phyloP scores from a whole-genome alignment of 2,888 invertebrate species.

The Tachina grossa region DNA sequence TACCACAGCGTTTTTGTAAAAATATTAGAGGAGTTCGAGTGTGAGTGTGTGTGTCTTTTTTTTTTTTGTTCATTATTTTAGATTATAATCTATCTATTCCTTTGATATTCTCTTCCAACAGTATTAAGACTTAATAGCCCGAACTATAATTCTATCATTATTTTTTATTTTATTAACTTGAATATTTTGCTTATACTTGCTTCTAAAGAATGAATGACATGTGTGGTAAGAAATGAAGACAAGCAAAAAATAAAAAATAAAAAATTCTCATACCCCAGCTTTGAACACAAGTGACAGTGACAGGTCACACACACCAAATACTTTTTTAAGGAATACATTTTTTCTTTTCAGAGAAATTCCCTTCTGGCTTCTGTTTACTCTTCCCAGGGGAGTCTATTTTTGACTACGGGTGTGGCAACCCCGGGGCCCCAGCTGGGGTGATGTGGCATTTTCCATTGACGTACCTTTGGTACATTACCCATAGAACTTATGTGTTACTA shows the following conservation, averaged over 20 bases:
- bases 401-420: too few relatives aligned
- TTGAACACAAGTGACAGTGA: conserved; percentile 14
- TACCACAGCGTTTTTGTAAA: not conserved
- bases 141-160: conserved; percentile 8
- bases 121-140: conserved; percentile 3
- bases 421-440: too few relatives aligned
- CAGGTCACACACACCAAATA: conserved; percentile 10
- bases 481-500: too few relatives aligned
- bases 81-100: conserved; percentile 7
- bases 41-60: not conserved
- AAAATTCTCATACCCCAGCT: not conserved
- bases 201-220: not conserved
- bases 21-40: too few relatives aligned
- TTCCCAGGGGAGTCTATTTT: too few relatives aligned
- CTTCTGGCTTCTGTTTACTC: not conserved
- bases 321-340: not conserved
- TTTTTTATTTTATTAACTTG: conserved; percentile 5
- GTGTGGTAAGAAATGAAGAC: not conserved
- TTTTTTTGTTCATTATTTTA: not conserved
- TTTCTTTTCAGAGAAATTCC: not conserved
- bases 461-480: too few relatives aligned
- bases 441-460: too few relatives aligned
- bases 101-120: not conserved
- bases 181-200: not conserved
- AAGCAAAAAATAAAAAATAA: not conserved